phyloP scores from a whole-genome alignment of 2,113 vertebrate genomes.

The Megatriorchis doriae region DNA sequence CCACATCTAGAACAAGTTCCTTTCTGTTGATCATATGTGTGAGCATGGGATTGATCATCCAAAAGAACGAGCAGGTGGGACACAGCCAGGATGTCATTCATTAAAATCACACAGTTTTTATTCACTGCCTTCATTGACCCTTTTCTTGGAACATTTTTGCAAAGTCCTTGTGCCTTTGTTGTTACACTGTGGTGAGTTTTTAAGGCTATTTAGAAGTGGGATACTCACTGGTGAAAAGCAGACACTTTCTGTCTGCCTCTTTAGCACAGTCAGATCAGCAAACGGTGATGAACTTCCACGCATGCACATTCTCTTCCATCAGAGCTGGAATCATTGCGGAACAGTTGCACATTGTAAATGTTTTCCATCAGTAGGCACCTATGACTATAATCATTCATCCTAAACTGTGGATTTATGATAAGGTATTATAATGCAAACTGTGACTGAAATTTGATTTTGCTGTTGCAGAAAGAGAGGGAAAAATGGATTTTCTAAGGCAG shows the following conservation, averaged over 20 bases:
- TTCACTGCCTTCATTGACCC: background rate
- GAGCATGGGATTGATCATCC: background rate
- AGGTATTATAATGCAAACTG: conserved; percentile 27
- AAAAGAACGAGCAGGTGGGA: background rate
- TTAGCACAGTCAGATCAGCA: background rate
- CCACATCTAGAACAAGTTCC: background rate
- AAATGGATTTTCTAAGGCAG: conserved; percentile 57
- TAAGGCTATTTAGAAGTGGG: background rate
- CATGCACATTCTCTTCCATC: background rate
- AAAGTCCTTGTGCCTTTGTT: background rate
- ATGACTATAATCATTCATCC: background rate
- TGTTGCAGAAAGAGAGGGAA: conserved; percentile 20
- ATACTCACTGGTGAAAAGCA: background rate
- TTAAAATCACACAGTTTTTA: background rate
- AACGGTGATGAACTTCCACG: background rate
- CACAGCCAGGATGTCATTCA: background rate
- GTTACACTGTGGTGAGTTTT: background rate
- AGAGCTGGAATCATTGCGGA: background rate
- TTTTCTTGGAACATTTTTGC: background rate
- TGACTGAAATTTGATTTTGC: conserved; percentile 41
- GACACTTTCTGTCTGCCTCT: background rate
- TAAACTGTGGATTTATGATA: background rate
- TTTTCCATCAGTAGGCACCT: background rate
- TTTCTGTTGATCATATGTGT: background rate
- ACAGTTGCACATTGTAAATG: background rate